Evolutionary conservation across 2,888 invertebrate genomes (phyloP), one percentile per base, ranked within the genome.

Genomic region (Pteria penguin): DNA sequence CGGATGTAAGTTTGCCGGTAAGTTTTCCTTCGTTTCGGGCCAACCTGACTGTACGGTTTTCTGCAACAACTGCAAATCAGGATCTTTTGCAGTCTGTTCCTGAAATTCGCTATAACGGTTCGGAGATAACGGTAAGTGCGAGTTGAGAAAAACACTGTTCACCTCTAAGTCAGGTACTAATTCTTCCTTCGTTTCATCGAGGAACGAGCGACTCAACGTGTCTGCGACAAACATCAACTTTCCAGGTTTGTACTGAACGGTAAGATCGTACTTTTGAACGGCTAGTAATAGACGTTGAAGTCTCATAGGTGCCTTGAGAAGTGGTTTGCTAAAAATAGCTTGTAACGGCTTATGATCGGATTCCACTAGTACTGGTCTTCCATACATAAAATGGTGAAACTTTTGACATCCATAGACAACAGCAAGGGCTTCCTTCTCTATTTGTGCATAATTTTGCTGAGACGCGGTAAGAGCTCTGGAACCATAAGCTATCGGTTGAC

Each of bases 51-150:
- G 14, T 54, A 72, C 36, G 14, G 26, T 32, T 45, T 52, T 22
- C 22, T 55, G 71, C 18, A 76, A 29, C 11, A 67, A 11, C 26
- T 75, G 70, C 27, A 75, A 26, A 24, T 24, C 45, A 11, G 4
- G 14, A 62, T 75, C 75, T 14, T 18, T 18, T 18, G 22, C 22
- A 55, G 69, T 69, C 54, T 75, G 0, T 33, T 29, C 18, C 33
- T 63, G 33, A 31, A 75, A 26, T 31, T 75, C 27, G 3, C 32
- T 36, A 45, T 69, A 63, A 14, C 24, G 32, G 5, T 69, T 24
- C 22, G 45, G 11, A n/a, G 76, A 54, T 1, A 76, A 33, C 4
- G 76, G 72, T 68, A 72, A 68, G 57, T 76, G 65, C 24, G 27
- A 18, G 18, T 58, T 69, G 26, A 55, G 69, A 8, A 52, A 31